Percentiles rank a stretch among this genome's conserved stretches.
Conservation (phyloP, 2,113 vertebrate species). For the Puma concolor region DNA sequence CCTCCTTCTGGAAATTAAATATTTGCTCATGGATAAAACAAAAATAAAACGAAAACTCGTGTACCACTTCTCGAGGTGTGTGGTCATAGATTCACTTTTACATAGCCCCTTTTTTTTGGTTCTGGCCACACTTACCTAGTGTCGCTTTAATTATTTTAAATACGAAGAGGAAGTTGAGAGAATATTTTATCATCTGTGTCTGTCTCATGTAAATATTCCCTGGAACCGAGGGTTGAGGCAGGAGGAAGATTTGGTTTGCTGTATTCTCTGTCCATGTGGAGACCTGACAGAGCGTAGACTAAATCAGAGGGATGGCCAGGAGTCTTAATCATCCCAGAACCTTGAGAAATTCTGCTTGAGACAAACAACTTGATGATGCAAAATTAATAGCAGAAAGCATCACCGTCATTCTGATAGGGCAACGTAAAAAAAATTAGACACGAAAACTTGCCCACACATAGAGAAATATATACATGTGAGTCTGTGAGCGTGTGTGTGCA, state of each 20-base stretch:
- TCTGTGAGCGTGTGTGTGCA: not conserved
- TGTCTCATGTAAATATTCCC: not conserved
- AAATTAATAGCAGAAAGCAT: not conserved
- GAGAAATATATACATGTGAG: not conserved
- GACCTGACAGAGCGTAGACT: not conserved
- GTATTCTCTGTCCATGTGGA: not conserved
- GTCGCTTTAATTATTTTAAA: not conserved
- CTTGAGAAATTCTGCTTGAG: conserved; percentile 58
- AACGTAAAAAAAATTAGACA: not conserved
- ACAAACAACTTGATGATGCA: conserved; percentile 55
- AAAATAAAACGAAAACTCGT: not conserved
- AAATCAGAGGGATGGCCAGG: conserved; percentile 26
- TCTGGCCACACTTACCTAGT: not conserved
- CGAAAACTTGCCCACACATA: not conserved
- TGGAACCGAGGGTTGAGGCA: not conserved
- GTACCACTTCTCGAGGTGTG: not conserved
- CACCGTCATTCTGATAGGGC: not conserved
- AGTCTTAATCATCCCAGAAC: not conserved
- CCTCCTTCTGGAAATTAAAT: not conserved
- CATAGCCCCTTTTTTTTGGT: not conserved
- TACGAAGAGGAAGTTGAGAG: not conserved
- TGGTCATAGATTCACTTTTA: not conserved
- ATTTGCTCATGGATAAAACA: not conserved
- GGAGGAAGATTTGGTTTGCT: not conserved
- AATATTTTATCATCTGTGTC: not conserved